These are phyloP conservation scores for Entomyzon cyanotis DNA, from an alignment of 2,113 vertebrate species.

Conservation along the genomic window DNA sequence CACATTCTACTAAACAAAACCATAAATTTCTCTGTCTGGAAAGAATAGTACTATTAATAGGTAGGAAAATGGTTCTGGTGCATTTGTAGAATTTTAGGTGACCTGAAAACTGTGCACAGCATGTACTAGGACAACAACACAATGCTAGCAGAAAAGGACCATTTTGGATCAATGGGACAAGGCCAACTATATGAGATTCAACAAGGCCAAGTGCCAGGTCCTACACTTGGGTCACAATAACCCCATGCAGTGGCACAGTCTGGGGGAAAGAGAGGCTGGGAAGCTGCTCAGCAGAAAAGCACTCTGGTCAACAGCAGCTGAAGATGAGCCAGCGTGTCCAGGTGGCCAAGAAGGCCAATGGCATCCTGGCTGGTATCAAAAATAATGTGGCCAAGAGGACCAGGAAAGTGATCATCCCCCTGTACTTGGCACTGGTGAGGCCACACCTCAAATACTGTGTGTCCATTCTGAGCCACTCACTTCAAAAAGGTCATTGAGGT, in stretches of 20 bases:
- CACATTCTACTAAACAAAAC: neutral
- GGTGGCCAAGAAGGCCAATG: neutral
- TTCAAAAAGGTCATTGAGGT: neutral
- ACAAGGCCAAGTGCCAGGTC: too few relatives aligned
- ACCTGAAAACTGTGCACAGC: neutral
- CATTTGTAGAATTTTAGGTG: neutral
- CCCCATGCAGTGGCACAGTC: neutral
- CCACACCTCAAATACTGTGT: too few relatives aligned
- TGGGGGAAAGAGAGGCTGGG: neutral
- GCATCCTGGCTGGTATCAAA: neutral
- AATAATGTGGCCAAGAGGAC: neutral
- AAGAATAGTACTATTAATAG: neutral
- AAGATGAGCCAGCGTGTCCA: neutral
- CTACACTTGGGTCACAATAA: neutral
- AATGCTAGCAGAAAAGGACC: neutral
- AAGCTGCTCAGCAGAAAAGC: neutral
- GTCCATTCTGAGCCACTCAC: neutral
- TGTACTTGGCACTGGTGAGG: neutral
- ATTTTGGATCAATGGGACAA: neutral
- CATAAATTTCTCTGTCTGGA: neutral
- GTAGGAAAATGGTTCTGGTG: neutral
- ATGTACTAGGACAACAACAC: neutral
- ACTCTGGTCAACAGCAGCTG: neutral
- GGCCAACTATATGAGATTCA: neutral
- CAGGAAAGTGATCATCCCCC: neutral